These are phyloP conservation scores for Mesochorus sp. DNA, from an alignment of 2,888 invertebrate genomes.

Conservation along the genomic window DNA sequence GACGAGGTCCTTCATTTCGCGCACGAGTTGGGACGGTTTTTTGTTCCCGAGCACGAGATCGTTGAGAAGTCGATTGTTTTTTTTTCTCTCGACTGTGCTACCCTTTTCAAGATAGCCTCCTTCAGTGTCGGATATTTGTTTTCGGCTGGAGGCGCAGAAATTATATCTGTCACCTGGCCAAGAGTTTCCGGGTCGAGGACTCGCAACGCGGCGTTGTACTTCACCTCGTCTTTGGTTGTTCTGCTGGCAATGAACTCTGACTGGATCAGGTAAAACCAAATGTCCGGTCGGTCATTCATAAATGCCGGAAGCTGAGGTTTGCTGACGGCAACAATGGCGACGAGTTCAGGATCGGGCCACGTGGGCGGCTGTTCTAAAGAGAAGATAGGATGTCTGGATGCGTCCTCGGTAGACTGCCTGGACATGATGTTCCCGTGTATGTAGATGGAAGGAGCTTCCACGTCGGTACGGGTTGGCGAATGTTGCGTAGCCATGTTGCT, in stretches of 20 bases:
- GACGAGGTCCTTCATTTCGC: too few relatives aligned
- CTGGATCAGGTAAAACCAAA: slow-evolving; percentile 4
- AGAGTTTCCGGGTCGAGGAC: slow-evolving; percentile 43
- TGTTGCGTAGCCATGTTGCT: too few relatives aligned
- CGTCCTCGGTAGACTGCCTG: too few relatives aligned
- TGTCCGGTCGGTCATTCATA: not conserved
- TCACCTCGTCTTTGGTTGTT: slow-evolving; percentile 25
- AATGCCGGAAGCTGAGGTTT: too few relatives aligned
- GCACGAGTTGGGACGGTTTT: slow-evolving; percentile 47
- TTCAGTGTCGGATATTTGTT: slow-evolving; percentile 39
- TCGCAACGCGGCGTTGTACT: slow-evolving; percentile 9
- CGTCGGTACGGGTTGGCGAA: too few relatives aligned
- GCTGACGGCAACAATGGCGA: too few relatives aligned
- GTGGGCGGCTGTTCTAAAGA: too few relatives aligned
- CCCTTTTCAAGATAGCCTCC: slow-evolving; percentile 18
- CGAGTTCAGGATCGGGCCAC: too few relatives aligned
- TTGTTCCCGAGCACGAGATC: slow-evolving; percentile 4
- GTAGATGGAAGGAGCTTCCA: too few relatives aligned
- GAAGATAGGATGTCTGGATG: too few relatives aligned
- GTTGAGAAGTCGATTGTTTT: slow-evolving; percentile 29
- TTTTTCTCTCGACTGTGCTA: slow-evolving; percentile 21
- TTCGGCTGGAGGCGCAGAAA: slow-evolving; percentile 21
- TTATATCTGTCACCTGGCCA: slow-evolving; percentile 24
- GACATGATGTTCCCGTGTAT: too few relatives aligned
- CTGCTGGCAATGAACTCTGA: too few relatives aligned